A percentile compares a stretch with the other conserved stretches of the same genome.
Conservation (phyloP, 2,888 invertebrate genomes). For the Thalpophila matura region DNA sequence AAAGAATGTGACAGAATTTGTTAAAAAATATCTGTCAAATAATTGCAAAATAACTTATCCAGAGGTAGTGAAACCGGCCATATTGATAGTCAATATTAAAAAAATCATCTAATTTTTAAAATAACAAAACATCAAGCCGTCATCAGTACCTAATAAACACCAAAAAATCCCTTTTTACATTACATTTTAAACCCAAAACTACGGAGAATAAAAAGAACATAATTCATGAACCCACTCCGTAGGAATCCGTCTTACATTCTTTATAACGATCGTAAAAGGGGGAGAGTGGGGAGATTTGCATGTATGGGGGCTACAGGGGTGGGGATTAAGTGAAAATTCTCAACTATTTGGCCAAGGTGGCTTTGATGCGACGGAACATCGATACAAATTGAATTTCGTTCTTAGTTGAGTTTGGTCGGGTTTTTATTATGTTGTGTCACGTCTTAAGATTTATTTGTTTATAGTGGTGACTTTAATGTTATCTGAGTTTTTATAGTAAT, state of each 20-base stretch:
- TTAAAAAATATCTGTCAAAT: no score
- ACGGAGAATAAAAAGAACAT: constrained; percentile 49
- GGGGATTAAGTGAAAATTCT: constrained; percentile 71
- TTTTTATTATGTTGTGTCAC: constrained; percentile 24
- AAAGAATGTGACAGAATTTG: no score
- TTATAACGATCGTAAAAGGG: constrained; percentile 76
- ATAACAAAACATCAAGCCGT: not conserved
- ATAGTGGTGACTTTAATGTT: not conserved
- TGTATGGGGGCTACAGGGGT: constrained; percentile 63
- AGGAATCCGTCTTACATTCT: constrained; percentile 76
- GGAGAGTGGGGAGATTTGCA: constrained; percentile 76
- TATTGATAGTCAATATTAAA: no score
- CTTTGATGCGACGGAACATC: constrained; percentile 49
- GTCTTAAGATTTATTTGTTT: constrained; percentile 8
- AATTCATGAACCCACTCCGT: constrained; percentile 64
- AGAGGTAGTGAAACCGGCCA: no score
- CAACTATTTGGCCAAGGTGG: constrained; percentile 61
- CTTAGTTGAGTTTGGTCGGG: constrained; percentile 14
- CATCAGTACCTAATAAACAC: not conserved
- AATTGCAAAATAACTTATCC: no score
- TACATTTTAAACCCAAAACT: constrained; percentile 54
- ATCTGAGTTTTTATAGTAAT: not conserved
- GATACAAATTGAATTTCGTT: constrained; percentile 61
- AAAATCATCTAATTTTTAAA: no score
- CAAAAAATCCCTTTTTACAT: constrained; percentile 14